Conservation (phyloP, 2,888 invertebrate genomes). For the Temnothorax ravouxi region DNA sequence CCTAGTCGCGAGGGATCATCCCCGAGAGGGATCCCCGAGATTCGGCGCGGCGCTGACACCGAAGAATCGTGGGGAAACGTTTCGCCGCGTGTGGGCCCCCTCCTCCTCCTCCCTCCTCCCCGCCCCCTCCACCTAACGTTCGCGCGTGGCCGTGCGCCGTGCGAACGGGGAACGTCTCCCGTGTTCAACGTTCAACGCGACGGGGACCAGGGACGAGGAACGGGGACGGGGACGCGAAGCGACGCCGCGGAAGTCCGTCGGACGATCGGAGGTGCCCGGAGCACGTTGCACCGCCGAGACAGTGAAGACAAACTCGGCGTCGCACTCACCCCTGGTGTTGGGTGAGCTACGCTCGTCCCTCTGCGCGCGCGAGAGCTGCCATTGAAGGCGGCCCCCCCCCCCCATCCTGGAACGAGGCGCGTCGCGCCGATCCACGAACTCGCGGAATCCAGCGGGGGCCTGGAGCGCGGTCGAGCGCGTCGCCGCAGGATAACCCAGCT, state of each 20-base stretch:
- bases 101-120: too few species aligned
- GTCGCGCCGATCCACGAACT: background rate
- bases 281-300: background rate
- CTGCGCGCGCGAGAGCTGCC: background rate
- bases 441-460: too few species aligned
- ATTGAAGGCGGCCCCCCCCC: background rate
- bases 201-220: background rate
- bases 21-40: conserved; percentile 18
- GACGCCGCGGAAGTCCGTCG: background rate
- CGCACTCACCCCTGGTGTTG: background rate
- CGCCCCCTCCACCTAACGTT: too few species aligned
- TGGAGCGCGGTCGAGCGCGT: background rate
- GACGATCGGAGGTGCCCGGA: background rate
- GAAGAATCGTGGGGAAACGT: background rate
- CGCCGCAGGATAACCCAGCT: background rate
- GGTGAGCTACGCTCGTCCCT: background rate
- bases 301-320: background rate
- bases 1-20: conserved; percentile 82
- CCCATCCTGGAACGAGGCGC: background rate
- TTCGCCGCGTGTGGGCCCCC: too few species aligned
- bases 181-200: background rate
- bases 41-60: background rate
- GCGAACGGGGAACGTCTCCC: too few species aligned
- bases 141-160: too few species aligned
- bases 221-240: background rate